Evolutionary conservation across 2,113 vertebrate genomes (phyloP).

Genomic region (Corynorhinus townsendii): DNA sequence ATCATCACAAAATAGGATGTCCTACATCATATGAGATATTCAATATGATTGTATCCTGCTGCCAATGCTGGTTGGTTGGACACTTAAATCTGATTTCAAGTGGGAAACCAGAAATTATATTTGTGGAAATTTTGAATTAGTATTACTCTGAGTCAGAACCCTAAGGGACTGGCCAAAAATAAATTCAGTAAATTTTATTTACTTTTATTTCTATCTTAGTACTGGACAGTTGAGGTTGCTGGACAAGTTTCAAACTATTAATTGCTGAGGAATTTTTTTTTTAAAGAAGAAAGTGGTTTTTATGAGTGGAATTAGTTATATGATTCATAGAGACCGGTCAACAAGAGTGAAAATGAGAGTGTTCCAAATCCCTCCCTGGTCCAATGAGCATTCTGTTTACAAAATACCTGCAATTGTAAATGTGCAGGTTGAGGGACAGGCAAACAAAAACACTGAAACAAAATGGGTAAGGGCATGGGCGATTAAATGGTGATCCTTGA

Average conservation of each 20-base stretch:
- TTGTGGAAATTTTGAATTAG: neutral
- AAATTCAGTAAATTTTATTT: conserved; percentile 22
- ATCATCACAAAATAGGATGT: neutral
- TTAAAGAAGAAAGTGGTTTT: neutral
- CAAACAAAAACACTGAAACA: neutral
- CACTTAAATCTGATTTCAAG: neutral
- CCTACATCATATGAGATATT: neutral
- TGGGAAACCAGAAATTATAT: neutral
- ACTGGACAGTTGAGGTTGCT: neutral
- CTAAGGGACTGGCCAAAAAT: neutral
- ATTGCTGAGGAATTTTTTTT: neutral
- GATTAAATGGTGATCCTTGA: neutral
- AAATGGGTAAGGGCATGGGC: neutral
- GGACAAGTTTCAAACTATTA: conserved; percentile 21
- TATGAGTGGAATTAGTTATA: neutral
- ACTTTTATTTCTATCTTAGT: conserved; percentile 21
- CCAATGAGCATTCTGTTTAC: neutral
- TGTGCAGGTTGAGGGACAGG: fast-evolving
- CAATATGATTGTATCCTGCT: neutral
- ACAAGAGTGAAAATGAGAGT: neutral
- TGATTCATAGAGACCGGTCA: neutral
- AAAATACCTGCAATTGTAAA: neutral
- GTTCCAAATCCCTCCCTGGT: neutral
- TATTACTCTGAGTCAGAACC: neutral
- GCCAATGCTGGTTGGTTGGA: neutral